A percentile compares a stretch with the other conserved stretches of the same genome.
Conservation (phyloP, 1,140 invertebrate genomes). For the Pygmarrhopalites habei region DNA sequence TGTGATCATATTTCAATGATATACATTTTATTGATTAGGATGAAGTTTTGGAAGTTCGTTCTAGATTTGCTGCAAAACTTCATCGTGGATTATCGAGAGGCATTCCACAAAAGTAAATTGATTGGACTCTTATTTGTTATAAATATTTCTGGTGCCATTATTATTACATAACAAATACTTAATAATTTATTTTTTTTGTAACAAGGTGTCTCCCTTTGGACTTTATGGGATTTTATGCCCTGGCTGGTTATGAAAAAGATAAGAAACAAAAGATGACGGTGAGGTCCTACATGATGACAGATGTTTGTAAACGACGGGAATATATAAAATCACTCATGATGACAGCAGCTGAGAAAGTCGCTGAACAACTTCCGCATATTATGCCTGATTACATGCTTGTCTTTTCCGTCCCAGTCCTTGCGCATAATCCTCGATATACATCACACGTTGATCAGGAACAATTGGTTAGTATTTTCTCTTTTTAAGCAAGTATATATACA, state of each 20-base stretch:
- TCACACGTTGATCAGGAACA: slow-evolving; percentile 65
- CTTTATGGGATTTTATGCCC: slow-evolving; percentile 92
- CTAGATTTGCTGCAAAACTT: slow-evolving; percentile 80
- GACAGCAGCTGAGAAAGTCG: slow-evolving; percentile 56
- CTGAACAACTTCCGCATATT: slow-evolving; percentile 71
- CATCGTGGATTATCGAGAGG: slow-evolving; percentile 79
- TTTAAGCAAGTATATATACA: slow-evolving; percentile 37
- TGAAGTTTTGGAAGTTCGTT: slow-evolving; percentile 80
- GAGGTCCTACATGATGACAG: slow-evolving; percentile 69
- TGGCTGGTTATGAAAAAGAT: slow-evolving; percentile 76
- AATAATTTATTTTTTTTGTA: background rate
- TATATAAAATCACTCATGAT: slow-evolving; percentile 73
- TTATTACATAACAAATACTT: too few species aligned
- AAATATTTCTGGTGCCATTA: background rate
- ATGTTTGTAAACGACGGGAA: slow-evolving; percentile 82
- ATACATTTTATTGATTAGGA: too few species aligned
- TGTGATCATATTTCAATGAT: too few species aligned
- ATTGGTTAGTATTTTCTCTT: slow-evolving; percentile 45
- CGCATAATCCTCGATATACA: slow-evolving; percentile 79
- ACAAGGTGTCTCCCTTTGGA: slow-evolving; percentile 73
- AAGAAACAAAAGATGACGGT: slow-evolving; percentile 60
- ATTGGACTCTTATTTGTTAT: background rate
- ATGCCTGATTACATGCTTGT: slow-evolving; percentile 93
- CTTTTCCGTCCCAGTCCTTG: slow-evolving; percentile 85
- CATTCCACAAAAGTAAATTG: slow-evolving; percentile 63